Evolutionary conservation across 2,113 vertebrate genomes (phyloP).

Genomic region (Chlamydotis undulata): DNA sequence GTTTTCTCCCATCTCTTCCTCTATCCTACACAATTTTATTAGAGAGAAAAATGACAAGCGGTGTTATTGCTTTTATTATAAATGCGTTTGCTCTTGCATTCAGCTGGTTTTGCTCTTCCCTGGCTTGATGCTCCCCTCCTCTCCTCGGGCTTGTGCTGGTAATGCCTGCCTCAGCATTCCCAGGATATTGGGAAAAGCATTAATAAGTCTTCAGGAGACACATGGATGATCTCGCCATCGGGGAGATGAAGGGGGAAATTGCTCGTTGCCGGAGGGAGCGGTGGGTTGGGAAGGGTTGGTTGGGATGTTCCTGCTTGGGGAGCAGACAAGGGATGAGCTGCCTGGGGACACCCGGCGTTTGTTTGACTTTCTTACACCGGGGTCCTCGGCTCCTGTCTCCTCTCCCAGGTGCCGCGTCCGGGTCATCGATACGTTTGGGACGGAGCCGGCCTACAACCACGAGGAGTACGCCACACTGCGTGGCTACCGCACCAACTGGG

Average conservation of each 20-base stretch:
- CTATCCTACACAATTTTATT: slow-evolving; percentile 69
- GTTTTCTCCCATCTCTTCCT: slow-evolving; percentile 22
- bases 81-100: slow-evolving; percentile 47
- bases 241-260: neutral
- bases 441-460: slow-evolving; percentile 94
- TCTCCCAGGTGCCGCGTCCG: slow-evolving; percentile 88
- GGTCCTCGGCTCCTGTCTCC: neutral
- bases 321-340: accelerated
- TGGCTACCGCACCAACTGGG: slow-evolving; percentile 96
- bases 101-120: neutral
- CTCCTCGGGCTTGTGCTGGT: neutral
- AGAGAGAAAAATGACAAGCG: slow-evolving; percentile 62
- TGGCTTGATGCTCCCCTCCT: neutral
- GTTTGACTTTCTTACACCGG: too few relatives aligned
- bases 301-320: accelerated
- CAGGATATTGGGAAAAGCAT: neutral
- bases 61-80: slow-evolving; percentile 77
- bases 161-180: slow-evolving; percentile 60
- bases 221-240: accelerated
- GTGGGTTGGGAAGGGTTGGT: neutral
- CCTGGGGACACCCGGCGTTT: neutral
- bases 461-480: slow-evolving; percentile 94
- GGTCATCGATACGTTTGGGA: slow-evolving; percentile 96
- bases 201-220: neutral
- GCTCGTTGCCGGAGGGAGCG: neutral